Conservation (phyloP, 2,113 vertebrate species). For the Procavia capensis region DNA sequence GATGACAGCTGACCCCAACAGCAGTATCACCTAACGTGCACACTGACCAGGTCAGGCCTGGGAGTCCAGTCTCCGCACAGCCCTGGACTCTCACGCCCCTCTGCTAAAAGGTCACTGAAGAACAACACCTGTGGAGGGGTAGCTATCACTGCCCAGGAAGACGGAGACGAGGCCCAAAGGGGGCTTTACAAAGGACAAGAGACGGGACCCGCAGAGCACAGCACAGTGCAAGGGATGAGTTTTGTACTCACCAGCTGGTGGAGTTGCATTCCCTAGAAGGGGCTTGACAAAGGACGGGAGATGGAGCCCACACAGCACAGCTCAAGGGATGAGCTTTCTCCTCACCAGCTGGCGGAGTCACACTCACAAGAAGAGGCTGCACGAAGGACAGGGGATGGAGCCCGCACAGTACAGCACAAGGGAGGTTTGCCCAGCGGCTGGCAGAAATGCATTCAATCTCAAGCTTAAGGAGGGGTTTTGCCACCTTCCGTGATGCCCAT, state of each 20-base stretch:
- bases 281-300: too few relatives aligned
- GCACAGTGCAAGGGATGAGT: too few relatives aligned
- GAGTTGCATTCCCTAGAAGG: too few relatives aligned
- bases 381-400: rapidly evolving
- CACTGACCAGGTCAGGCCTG: neutral
- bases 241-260: too few relatives aligned
- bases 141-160: rapidly evolving
- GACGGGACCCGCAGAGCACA: too few relatives aligned
- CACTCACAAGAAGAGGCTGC: neutral
- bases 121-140: rapidly evolving
- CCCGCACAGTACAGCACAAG: rapidly evolving
- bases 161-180: neutral
- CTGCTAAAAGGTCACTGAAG: too few relatives aligned
- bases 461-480: neutral
- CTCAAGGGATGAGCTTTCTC: too few relatives aligned
- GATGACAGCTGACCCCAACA: neutral
- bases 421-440: neutral
- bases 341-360: too few relatives aligned
- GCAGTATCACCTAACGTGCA: neutral
- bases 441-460: neutral
- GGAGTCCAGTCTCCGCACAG: rapidly evolving
- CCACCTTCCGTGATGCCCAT: neutral
- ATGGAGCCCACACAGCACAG: too few relatives aligned
- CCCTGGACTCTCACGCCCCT: rapidly evolving
- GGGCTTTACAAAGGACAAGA: too few relatives aligned